A percentile compares a stretch with the other conserved stretches of the same genome.
These are phyloP conservation scores for Zaprionus capensis DNA, from an alignment of 1,140 invertebrate genomes.

Conservation along the genomic window DNA sequence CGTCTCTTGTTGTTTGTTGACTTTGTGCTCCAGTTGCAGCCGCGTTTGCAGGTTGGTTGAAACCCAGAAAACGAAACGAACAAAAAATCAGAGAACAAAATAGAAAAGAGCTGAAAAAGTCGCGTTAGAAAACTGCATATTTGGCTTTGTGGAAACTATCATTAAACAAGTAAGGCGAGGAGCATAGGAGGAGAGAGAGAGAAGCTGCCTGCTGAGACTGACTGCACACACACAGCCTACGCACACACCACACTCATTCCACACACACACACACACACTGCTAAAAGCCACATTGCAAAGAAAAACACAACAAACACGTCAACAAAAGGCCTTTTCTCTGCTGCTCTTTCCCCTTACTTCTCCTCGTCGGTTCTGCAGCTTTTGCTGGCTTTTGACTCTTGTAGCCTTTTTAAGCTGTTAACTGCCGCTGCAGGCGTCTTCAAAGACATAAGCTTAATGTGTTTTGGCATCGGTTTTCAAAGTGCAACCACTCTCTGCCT, in stretches of 20 bases:
- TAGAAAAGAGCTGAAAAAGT: slow-evolving; percentile 4
- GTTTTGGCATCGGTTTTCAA: slow-evolving; percentile 58
- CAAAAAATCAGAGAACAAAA: neutral
- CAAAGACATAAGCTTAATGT: slow-evolving; percentile 69
- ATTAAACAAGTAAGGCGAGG: slow-evolving; percentile 69
- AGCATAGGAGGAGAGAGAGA: slow-evolving; percentile 21
- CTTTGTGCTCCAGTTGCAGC: slow-evolving; percentile 78
- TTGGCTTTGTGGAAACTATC: slow-evolving; percentile 75
- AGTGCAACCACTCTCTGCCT: slow-evolving; percentile 25
- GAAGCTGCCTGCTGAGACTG: slow-evolving; percentile 11
- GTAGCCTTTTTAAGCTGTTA: slow-evolving; percentile 66
- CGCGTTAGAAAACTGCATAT: slow-evolving; percentile 46
- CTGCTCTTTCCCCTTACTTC: neutral
- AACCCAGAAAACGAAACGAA: slow-evolving; percentile 25
- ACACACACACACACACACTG: slow-evolving; percentile 20
- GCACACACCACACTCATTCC: slow-evolving; percentile 15
- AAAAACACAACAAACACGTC: slow-evolving; percentile 53
- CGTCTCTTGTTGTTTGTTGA: slow-evolving; percentile 70
- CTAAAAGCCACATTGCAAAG: slow-evolving; percentile 53
- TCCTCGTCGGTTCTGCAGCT: neutral
- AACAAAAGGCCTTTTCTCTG: slow-evolving; percentile 32
- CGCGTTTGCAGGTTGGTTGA: slow-evolving; percentile 37
- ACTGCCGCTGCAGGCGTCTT: slow-evolving; percentile 52
- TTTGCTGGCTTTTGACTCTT: slow-evolving; percentile 63
- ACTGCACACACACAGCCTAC: slow-evolving; percentile 7